Base-by-base conservation (phyloP, 2,113 vertebrate genomes). In the Xiphophorus maculatus region DNA sequence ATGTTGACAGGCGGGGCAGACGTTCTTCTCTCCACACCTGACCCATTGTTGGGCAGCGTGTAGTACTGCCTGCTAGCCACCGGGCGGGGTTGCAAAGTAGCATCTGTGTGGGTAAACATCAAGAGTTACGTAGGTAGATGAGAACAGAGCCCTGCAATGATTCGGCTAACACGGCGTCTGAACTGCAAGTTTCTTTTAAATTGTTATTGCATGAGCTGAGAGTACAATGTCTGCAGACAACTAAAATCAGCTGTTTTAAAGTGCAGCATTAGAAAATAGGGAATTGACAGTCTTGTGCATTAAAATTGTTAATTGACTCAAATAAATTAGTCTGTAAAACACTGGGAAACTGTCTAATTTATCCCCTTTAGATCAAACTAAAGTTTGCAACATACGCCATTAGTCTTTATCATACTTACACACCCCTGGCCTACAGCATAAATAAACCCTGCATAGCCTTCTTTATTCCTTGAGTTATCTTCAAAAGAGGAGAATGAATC, bases 51-150 rank as follows among this genome's bases (percentile, higher is more conserved):
- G 15, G 96, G 95, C 4, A 96, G 77, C 11, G 94, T 96, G 86
- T 97, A 98, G 87, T 97, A 97, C 61, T 96, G 96, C 54, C 97
- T 94, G 86, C 88, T 95, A 90, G 95, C 93, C 91, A 96, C 95
- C 0, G 96, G 92, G 87, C 96, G 97, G 62, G 94, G 83, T 60
- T 96, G 97, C 63, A 97, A 95, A 91, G 93, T 95, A 3, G 95
- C 91, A 81, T 98, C 98, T 99, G 93, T 22, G 12, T 63, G 80
- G 5, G 4, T 65, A 86, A 82, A 72, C 66, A 69, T 28, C 0
- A 66, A 67, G 25, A 33, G 64, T 22, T 51, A 15, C 19, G 63
- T 28, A 58, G 14, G 37, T 30, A 60, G 27, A 62, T 61, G 22
- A 66, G 37, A 60, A 37, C 35, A 65, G 33, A 74, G 60, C 8